Evolutionary conservation across 2,888 invertebrate genomes (phyloP).

Genomic region (Pemphredon lugubris): DNA sequence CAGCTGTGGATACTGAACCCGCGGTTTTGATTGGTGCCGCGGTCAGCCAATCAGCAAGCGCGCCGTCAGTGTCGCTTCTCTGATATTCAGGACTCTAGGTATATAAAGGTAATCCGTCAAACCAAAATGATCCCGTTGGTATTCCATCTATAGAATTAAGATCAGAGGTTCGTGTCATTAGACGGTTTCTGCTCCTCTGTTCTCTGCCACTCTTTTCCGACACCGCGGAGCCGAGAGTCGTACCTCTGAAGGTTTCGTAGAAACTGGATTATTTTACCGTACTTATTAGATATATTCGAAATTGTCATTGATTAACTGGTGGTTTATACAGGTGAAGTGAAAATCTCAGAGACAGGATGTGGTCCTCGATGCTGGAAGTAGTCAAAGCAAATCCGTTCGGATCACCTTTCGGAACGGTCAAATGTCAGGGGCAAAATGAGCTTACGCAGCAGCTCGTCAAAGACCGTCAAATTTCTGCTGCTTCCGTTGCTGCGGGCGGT

Average conservation of each 20-base stretch:
- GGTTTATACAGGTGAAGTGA: constrained; percentile 55
- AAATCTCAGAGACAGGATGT: constrained; percentile 74
- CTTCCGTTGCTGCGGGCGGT: constrained; percentile 78
- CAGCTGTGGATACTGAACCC: too few species aligned
- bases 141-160: constrained; percentile 10
- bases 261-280: constrained; percentile 24
- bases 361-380: constrained; percentile 80
- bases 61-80: too few species aligned
- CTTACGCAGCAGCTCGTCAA: constrained; percentile 73
- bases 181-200: constrained; percentile 17
- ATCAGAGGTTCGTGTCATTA: constrained; percentile 32
- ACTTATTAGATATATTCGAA: too few species aligned
- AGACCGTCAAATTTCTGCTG: constrained; percentile 79
- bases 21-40: too few species aligned
- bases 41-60: too few species aligned
- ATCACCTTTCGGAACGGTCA: constrained; percentile 76
- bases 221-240: constrained; percentile 68
- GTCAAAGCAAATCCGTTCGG: constrained; percentile 81
- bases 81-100: too few species aligned
- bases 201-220: constrained; percentile 72
- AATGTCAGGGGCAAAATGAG: constrained; percentile 77
- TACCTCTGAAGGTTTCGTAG: constrained; percentile 51
- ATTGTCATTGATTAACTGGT: constrained; percentile 24
- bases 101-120: too few species aligned
- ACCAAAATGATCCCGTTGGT: too few species aligned